These are phyloP conservation scores for Stichodactyla mertensii DNA, from an alignment of 64 coral and sea anemone species.

Conservation along the genomic window DNA sequence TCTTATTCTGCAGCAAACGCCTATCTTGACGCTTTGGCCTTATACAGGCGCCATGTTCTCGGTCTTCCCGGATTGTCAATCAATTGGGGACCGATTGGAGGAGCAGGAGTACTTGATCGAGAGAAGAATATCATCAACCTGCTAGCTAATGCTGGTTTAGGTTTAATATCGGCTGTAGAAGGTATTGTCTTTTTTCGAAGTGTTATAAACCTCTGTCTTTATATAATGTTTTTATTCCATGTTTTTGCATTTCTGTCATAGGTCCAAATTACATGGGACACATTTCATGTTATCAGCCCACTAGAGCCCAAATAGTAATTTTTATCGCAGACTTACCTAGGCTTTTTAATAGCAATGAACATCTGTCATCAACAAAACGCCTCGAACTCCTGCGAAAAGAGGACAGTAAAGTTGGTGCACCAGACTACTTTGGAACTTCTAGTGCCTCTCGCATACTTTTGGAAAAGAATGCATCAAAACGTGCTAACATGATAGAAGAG, in stretches of 20 bases:
- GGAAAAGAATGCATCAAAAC: constrained; percentile 33
- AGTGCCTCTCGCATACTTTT: constrained; percentile 29
- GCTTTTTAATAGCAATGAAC: constrained; percentile 1
- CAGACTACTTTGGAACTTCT: not conserved
- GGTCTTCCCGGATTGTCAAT: constrained; percentile 57
- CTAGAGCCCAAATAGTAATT: constrained; percentile 9
- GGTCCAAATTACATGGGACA: constrained; percentile 29
- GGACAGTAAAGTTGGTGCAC: not conserved
- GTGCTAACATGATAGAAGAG: constrained; percentile 11
- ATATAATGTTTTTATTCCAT: too few species aligned
- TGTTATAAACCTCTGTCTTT: too few species aligned
- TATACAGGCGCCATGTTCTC: constrained; percentile 49
- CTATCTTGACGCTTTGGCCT: constrained; percentile 52
- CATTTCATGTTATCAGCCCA: constrained; percentile 16
- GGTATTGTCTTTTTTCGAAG: constrained; percentile 20
- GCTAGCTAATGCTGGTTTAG: constrained; percentile 24
- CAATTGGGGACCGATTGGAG: constrained; percentile 68
- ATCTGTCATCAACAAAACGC: not conserved
- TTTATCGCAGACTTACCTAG: constrained; percentile 21
- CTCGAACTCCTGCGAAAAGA: not conserved
- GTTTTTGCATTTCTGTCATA: not conserved
- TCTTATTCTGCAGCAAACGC: constrained; percentile 52
- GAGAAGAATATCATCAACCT: constrained; percentile 8
- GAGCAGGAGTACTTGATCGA: constrained; percentile 55
- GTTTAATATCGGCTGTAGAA: constrained; percentile 26